Evolutionary conservation across 2,888 invertebrate genomes (phyloP).

Genomic region (Drosophila basisetae): DNA sequence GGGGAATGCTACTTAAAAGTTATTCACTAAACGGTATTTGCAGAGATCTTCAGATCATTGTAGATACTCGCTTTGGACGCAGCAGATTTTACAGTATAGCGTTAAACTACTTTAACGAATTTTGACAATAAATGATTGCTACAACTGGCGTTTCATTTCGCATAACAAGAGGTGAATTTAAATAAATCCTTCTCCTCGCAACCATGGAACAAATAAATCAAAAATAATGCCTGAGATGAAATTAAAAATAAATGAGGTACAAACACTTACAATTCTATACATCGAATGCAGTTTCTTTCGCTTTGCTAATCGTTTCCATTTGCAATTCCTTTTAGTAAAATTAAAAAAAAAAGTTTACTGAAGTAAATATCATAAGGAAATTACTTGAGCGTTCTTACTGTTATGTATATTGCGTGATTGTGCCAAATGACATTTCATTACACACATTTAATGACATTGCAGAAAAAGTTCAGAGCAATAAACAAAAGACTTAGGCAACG

Average conservation of each 20-base stretch:
- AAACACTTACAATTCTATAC: background rate
- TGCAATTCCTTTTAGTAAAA: background rate
- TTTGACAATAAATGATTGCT: background rate
- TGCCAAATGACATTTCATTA: slow-evolving; percentile 16
- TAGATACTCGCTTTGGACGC: background rate
- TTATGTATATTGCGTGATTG: slow-evolving; percentile 13
- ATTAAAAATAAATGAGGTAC: background rate
- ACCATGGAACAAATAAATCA: background rate
- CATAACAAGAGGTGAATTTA: background rate
- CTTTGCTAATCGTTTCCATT: background rate
- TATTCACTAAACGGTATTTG: slow-evolving; percentile 51
- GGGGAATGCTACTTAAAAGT: slow-evolving; percentile 43
- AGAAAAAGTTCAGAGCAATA: slow-evolving; percentile 15
- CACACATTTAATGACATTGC: slow-evolving; percentile 10
- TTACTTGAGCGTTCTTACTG: slow-evolving; percentile 9
- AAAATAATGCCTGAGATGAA: background rate
- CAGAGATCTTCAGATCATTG: slow-evolving; percentile 28
- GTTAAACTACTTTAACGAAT: background rate
- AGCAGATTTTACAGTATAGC: slow-evolving; percentile 2
- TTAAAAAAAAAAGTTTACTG: background rate
- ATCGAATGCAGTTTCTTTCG: background rate
- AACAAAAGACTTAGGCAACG: slow-evolving; percentile 65
- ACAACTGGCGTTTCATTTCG: background rate
- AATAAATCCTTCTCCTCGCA: background rate
- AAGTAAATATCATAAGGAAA: background rate